These are phyloP conservation scores for Flexamia atlantica DNA, from an alignment of 2,888 invertebrate species.

Conservation along the genomic window DNA sequence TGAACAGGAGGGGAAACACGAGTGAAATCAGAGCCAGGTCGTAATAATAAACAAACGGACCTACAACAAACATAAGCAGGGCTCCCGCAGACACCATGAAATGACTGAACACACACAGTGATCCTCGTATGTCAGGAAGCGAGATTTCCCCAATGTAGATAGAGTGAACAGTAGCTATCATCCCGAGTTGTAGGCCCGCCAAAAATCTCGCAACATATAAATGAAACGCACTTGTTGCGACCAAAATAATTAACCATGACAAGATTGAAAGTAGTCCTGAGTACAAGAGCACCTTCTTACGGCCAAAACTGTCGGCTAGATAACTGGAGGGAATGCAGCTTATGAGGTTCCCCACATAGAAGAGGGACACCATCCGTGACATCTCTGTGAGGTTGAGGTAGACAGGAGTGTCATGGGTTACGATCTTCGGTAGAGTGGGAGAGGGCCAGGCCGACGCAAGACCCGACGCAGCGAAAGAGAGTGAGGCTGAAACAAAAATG, in stretches of 20 bases:
- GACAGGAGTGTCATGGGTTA: slow-evolving; percentile 76
- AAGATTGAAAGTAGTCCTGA: slow-evolving; percentile 82
- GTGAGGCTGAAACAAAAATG: slow-evolving; percentile 71
- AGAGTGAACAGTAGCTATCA: slow-evolving; percentile 85
- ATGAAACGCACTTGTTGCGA: slow-evolving; percentile 59
- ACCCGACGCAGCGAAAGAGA: slow-evolving; percentile 66
- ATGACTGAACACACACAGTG: slow-evolving; percentile 79
- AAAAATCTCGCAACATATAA: slow-evolving; percentile 67
- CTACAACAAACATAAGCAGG: slow-evolving; percentile 80
- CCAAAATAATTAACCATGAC: slow-evolving; percentile 82
- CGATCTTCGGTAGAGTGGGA: slow-evolving; percentile 76
- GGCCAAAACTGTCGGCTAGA: slow-evolving; percentile 81
- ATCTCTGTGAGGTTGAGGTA: slow-evolving; percentile 77
- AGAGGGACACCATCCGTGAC: slow-evolving; percentile 77
- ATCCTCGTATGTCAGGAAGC: slow-evolving; percentile 76
- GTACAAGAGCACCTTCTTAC: slow-evolving; percentile 83
- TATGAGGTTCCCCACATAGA: slow-evolving; percentile 79
- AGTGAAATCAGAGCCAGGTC: slow-evolving; percentile 78
- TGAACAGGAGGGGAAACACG: slow-evolving; percentile 78
- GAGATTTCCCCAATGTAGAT: slow-evolving; percentile 92
- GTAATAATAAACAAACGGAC: slow-evolving; percentile 78
- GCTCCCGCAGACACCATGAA: slow-evolving; percentile 79
- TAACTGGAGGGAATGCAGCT: slow-evolving; percentile 77
- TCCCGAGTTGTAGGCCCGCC: slow-evolving; percentile 77
- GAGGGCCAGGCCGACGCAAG: slow-evolving; percentile 68